phyloP scores from a whole-genome alignment of 2,797 vertebrate species.

The Tadarida brasiliensis region DNA sequence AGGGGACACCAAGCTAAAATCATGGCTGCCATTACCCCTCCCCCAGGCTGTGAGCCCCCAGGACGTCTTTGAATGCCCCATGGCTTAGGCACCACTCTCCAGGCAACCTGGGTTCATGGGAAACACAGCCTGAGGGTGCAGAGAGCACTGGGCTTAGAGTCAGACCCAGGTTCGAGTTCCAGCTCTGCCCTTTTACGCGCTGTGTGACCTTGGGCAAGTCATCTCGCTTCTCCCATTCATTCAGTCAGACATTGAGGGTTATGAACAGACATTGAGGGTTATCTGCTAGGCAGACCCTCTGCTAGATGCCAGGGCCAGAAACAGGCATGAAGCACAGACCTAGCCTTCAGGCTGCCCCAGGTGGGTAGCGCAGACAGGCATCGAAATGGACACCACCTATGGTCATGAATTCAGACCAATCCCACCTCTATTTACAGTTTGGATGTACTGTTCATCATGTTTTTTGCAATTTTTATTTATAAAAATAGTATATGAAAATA shows the following conservation, averaged over 20 bases:
- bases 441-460: neutral
- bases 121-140: neutral
- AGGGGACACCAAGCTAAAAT: neutral
- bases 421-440: neutral
- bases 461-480: neutral
- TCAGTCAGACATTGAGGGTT: neutral
- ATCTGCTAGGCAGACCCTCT: neutral
- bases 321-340: neutral
- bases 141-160: neutral
- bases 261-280: neutral
- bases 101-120: too few species aligned
- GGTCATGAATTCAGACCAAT: neutral
- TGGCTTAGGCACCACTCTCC: neutral
- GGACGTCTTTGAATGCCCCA: neutral
- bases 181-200: neutral
- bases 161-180: neutral
- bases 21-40: neutral
- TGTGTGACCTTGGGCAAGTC: neutral
- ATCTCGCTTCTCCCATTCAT: neutral
- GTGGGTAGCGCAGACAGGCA: neutral
- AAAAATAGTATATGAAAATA: neutral
- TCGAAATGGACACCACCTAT: neutral
- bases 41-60: neutral
- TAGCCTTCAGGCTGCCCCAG: neutral
- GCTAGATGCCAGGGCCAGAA: neutral